A percentile compares a stretch with the other conserved stretches of the same genome.
Evolutionary conservation across 2,888 invertebrate genomes (phyloP).

Genomic region (Taphrorychus bicolor): DNA sequence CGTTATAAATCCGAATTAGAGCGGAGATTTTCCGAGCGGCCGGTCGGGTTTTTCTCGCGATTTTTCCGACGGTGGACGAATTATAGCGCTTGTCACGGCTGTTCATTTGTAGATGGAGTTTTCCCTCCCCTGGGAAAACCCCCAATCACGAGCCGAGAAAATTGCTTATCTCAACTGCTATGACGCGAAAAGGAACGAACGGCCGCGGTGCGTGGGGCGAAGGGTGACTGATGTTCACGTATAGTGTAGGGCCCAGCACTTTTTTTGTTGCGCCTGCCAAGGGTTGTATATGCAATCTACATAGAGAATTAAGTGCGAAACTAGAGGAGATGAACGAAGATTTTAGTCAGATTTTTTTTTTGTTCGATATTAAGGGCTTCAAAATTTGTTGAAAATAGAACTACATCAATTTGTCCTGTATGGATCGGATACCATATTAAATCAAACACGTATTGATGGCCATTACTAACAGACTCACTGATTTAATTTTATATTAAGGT

Average conservation of each 20-base stretch:
- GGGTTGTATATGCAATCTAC: too few relatives aligned
- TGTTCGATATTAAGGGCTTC: too few relatives aligned
- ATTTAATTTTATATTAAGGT: too few relatives aligned
- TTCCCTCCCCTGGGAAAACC: conserved; percentile 68
- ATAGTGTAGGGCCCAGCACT: conserved; percentile 8
- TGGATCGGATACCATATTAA: too few relatives aligned
- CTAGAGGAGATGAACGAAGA: too few relatives aligned
- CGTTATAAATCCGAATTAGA: conserved; percentile 41
- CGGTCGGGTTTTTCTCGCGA: conserved; percentile 40
- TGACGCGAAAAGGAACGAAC: conserved; percentile 46
- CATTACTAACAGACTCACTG: too few relatives aligned
- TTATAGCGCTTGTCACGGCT: conserved; percentile 75
- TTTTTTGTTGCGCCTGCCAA: too few relatives aligned
- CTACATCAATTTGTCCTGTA: too few relatives aligned
- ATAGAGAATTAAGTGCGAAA: too few relatives aligned
- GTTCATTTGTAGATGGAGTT: conserved; percentile 77
- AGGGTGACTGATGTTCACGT: background rate
- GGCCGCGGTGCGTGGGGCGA: conserved; percentile 41
- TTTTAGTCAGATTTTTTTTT: too few relatives aligned
- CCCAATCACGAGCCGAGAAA: conserved; percentile 75
- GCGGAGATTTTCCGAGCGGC: conserved; percentile 30
- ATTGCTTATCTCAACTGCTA: conserved; percentile 67
- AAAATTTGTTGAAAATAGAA: too few relatives aligned
- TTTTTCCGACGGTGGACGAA: conserved; percentile 59
- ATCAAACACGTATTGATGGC: too few relatives aligned